Evolutionary conservation across 2,797 vertebrate genomes (phyloP).

Genomic region (Clamator glandarius): DNA sequence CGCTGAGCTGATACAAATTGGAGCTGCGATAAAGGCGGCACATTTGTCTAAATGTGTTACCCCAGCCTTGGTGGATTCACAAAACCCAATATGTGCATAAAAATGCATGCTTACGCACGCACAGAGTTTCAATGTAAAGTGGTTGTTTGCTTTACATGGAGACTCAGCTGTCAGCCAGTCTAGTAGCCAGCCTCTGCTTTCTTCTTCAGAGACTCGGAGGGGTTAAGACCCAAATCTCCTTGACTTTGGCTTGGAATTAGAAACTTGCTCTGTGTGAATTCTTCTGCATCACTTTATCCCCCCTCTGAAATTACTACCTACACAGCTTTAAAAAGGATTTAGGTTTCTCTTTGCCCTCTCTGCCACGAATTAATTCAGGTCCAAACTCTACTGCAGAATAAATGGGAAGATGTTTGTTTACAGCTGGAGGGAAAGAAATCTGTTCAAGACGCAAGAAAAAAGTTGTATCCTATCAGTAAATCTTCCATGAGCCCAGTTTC

Average conservation of each 20-base stretch:
- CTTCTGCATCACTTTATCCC: conserved; percentile 51
- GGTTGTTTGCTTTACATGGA: not conserved
- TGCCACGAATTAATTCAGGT: conserved; percentile 40
- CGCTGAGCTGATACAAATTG: not conserved
- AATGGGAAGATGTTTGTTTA: conserved; percentile 47
- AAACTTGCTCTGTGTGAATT: conserved; percentile 17
- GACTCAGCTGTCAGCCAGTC: not conserved
- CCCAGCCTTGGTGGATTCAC: not conserved
- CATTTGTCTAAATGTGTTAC: not conserved
- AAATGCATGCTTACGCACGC: not conserved
- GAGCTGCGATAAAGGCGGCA: not conserved
- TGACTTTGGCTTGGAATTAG: conserved; percentile 49
- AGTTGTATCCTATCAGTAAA: not conserved
- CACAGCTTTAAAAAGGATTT: conserved; percentile 53
- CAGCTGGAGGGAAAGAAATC: conserved; percentile 3
- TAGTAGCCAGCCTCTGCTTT: conserved; percentile 13
- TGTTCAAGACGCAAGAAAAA: not conserved
- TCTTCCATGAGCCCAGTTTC: not conserved
- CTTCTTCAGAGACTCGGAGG: not conserved
- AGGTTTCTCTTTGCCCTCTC: conserved; percentile 36
- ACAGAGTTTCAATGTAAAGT: not conserved
- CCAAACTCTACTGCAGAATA: conserved; percentile 37
- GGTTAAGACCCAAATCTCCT: conserved; percentile 52
- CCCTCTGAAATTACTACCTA: conserved; percentile 55
- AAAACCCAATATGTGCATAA: not conserved